phyloP scores from a whole-genome alignment of 2,797 vertebrate genomes.

The Eupleurogrammus muticus region DNA sequence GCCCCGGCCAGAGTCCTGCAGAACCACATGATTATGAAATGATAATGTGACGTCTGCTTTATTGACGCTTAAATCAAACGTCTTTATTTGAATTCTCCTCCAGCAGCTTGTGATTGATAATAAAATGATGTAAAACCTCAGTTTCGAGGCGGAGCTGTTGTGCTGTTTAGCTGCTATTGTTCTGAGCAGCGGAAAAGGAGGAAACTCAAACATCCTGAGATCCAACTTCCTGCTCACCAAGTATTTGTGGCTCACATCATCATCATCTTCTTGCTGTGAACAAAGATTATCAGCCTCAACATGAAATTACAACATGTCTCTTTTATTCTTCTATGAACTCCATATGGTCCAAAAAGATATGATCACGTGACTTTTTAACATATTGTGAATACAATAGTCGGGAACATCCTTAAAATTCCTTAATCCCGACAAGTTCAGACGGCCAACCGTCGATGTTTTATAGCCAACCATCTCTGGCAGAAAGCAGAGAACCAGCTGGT shows the following conservation, averaged over 20 bases:
- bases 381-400: neutral
- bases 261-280: slow-evolving; percentile 56
- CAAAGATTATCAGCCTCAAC: slow-evolving; percentile 23
- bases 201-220: slow-evolving; percentile 87
- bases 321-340: neutral
- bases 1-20: slow-evolving; percentile 63
- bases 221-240: slow-evolving; percentile 80
- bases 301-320: neutral
- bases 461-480: neutral
- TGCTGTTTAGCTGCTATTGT: slow-evolving; percentile 78
- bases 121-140: neutral
- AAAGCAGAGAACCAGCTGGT: neutral
- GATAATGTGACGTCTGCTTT: neutral
- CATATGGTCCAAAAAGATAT: neutral
- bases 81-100: neutral
- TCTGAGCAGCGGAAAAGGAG: slow-evolving; percentile 81
- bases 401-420: slow-evolving; percentile 42
- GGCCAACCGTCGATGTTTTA: neutral
- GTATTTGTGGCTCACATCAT: slow-evolving; percentile 55
- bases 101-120: neutral
- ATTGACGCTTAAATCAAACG: neutral
- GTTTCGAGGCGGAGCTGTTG: slow-evolving; percentile 37
- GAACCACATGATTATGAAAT: slow-evolving; percentile 7
- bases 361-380: neutral
- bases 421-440: neutral